Base-by-base conservation (phyloP, 2,113 vertebrate genomes). In the Anguilla japonica region DNA sequence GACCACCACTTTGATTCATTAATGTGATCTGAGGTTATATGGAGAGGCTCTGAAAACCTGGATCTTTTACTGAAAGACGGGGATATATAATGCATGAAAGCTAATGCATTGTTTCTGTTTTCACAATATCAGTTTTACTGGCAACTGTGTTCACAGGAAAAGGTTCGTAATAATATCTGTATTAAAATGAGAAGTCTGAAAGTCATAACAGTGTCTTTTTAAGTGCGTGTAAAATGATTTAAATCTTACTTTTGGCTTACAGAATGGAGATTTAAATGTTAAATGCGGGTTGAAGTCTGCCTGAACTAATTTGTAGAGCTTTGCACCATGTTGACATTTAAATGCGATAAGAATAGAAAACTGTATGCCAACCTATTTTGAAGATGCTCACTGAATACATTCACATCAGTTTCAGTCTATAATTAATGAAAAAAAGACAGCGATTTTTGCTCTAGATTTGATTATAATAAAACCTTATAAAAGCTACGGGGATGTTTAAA, bases 401-500 rank as follows among this genome's bases (percentile, higher is more conserved):
- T 95, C 94, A 89, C 95, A 95, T 96, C 96, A 96, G 93, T 94
- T 92, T 93, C 90, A 95, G 96, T 97, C 95, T 96, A 95, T 96
- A 96, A 96, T 96, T 96, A 96, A 96, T 96, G 96, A 95, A 95
- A 96, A 89, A 96, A 95, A 95, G 94, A 95, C 95, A 96, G 95
- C 93, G 91, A 94, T 97, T 96, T 93, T 96, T 94, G 96, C 97
- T 98, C 97, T 96, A 98, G 97, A 98, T 99, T 98, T 99, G 98
- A 97, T 97, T 98, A 98, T 97, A 98, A 98, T 98, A 96, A 97
- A 97, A 96, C 96, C 97, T 98, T 98, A 97, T 98, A 97, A 97
- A 94, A 97, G 96, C 96, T 96, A 95, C 94, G 96, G 96, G 96
- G 97, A 97, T 96, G 92, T 85, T 95, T 87, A 92, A 90, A 91